Evolutionary conservation across 2,113 vertebrate species (phyloP), one percentile per base, ranked within the genome.

Genomic region (Scophthalmus maximus): DNA sequence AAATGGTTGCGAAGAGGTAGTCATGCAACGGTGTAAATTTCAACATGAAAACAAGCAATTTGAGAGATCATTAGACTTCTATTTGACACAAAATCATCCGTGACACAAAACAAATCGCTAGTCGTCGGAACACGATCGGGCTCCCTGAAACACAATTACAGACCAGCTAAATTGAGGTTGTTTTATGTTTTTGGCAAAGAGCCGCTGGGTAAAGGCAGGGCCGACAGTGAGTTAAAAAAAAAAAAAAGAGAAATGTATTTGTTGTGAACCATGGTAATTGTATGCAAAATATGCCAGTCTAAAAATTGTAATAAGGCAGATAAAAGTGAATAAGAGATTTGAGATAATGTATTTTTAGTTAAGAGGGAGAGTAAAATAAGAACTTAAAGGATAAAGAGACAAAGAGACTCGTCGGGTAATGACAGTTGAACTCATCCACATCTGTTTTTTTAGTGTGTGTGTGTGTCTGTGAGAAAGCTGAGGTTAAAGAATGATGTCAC

Each of bases 51-150:
- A 91, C 86, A 88, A 85, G 77, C 92, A 89, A 92, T 91, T 90
- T 88, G 69, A 87, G 79, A 79, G 71, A 92, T 93, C 89, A 93
- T 82, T 89, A 90, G 87, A 84, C 83, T 83, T 83, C 83, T 76
- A 91, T 92, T 92, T 89, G 85, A 89, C 88, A 86, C 57, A 90
- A 88, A 90, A 85, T 88, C 81, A 91, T 80, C 83, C 86, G 84
- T 93, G 88, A 92, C 91, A 92, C 90, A 92, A 93, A 93, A 92
- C 90, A 88, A 92, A 93, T 90, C 82, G 60, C 77, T 75, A 46
- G n/a, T 80, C 68, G 73, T 86, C 77, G 78, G 76, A 82, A 89
- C 84, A 89, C 73, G 86, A 86, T 81, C 90, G 75, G 75, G 51
- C 74, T 76, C 78, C 74, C 72, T 30, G 79, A 79, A 88, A 89